phyloP scores from a whole-genome alignment of 2,888 invertebrate genomes.

The Nomada fucata region DNA sequence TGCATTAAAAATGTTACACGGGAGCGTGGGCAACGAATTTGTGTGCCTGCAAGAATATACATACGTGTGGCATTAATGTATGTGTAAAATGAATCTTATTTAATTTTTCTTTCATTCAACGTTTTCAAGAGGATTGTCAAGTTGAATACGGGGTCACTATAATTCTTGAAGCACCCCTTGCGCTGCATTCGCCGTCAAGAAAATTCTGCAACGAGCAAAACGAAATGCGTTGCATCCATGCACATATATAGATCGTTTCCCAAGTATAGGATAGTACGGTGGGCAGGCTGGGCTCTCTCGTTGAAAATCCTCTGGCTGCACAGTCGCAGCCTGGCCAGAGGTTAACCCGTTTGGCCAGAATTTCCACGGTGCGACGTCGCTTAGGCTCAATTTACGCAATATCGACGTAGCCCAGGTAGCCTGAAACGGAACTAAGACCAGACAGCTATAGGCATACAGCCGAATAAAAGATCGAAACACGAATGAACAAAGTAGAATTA shows the following conservation, averaged over 20 bases:
- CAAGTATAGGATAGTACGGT: not conserved
- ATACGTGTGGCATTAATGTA: too few species aligned
- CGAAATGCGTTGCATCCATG: slow-evolving; percentile 16
- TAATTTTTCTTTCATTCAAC: too few species aligned
- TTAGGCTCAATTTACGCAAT: slow-evolving; percentile 76
- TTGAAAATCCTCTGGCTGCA: slow-evolving; percentile 40
- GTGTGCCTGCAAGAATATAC: too few species aligned
- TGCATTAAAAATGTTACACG: too few species aligned
- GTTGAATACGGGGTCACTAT: too few species aligned
- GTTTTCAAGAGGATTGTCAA: too few species aligned
- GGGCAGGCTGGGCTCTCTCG: slow-evolving; percentile 24
- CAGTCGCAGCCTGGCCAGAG: slow-evolving; percentile 28
- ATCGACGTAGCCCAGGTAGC: slow-evolving; percentile 57
- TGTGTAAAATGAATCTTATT: too few species aligned
- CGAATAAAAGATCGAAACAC: too few species aligned
- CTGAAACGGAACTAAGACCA: slow-evolving; percentile 14
- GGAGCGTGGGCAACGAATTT: too few species aligned
- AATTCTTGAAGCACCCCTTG: not conserved
- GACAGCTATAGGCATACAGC: not conserved
- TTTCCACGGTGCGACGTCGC: slow-evolving; percentile 62
- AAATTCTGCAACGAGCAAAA: not conserved
- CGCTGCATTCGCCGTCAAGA: not conserved
- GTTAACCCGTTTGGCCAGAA: slow-evolving; percentile 72
- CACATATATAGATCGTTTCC: slow-evolving; percentile 5
- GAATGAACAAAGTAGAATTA: too few species aligned